Conservation (phyloP, 2,113 vertebrate species). For the Circaetus cinerascens region DNA sequence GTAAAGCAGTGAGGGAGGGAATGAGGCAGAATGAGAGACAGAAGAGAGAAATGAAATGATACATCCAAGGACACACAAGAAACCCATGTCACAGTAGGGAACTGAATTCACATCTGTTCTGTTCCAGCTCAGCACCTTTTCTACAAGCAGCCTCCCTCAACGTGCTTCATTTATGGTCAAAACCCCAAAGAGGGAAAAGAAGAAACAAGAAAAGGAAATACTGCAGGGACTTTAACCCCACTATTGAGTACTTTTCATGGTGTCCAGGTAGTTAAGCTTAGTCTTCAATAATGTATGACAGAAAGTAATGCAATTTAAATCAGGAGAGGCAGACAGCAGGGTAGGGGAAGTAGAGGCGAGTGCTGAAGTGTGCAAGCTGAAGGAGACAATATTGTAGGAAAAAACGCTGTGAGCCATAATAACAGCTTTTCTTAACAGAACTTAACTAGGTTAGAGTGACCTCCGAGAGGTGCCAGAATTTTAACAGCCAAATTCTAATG, state of each 20-base stretch:
- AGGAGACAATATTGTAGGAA: not conserved
- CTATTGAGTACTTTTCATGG: not conserved
- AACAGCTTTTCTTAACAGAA: constrained; percentile 18
- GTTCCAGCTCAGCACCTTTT: not conserved
- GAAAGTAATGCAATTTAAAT: constrained; percentile 43
- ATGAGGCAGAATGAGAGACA: not conserved
- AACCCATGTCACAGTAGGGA: not conserved
- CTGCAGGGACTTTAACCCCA: not conserved
- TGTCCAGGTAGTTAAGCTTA: not conserved
- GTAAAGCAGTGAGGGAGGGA: fast-evolving
- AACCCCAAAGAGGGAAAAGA: not conserved
- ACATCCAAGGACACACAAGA: constrained; percentile 2
- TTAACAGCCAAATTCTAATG: constrained; percentile 35
- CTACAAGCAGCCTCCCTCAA: not conserved
- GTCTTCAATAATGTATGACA: constrained; percentile 41
- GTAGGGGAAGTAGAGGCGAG: not conserved
- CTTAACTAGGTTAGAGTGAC: constrained; percentile 43
- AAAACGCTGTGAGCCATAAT: not conserved
- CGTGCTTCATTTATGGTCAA: not conserved
- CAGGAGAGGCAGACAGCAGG: not conserved
- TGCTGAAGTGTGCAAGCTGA: not conserved
- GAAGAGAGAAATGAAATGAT: not conserved
- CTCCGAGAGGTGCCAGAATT: constrained; percentile 7
- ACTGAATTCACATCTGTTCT: not conserved
- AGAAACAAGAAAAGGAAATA: not conserved